phyloP scores from a whole-genome alignment of 2,113 vertebrate species.

The Turnix velox region DNA sequence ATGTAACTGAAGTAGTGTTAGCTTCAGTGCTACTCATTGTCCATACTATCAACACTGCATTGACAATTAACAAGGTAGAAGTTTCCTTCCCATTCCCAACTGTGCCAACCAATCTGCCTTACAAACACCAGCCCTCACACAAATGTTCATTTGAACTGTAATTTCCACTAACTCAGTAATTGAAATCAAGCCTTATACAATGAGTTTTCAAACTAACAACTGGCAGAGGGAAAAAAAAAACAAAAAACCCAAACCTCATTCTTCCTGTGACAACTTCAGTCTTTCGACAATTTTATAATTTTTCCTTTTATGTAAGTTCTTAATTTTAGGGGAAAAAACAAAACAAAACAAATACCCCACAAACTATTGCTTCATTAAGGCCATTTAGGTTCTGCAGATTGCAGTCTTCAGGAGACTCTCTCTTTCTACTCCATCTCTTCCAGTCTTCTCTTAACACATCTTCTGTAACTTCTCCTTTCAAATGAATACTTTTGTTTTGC shows the following conservation, averaged over 20 bases:
- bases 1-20: background rate
- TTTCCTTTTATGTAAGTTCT: background rate
- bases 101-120: background rate
- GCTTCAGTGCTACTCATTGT: background rate
- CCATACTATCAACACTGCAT: background rate
- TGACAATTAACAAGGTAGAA: background rate
- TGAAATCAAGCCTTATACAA: background rate
- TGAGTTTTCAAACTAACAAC: background rate
- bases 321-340: background rate
- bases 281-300: background rate
- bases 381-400: background rate
- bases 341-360: background rate
- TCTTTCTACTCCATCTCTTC: background rate
- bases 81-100: background rate
- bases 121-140: background rate
- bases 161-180: background rate
- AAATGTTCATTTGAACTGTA: background rate
- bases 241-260: background rate
- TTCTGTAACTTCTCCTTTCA: background rate
- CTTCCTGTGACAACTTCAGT: background rate
- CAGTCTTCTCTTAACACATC: rapidly evolving
- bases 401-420: background rate
- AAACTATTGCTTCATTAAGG: background rate
- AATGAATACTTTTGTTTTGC: background rate
- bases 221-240: background rate